phyloP scores from a whole-genome alignment of 2,888 invertebrate genomes.

The Pristionchus mayeri region DNA sequence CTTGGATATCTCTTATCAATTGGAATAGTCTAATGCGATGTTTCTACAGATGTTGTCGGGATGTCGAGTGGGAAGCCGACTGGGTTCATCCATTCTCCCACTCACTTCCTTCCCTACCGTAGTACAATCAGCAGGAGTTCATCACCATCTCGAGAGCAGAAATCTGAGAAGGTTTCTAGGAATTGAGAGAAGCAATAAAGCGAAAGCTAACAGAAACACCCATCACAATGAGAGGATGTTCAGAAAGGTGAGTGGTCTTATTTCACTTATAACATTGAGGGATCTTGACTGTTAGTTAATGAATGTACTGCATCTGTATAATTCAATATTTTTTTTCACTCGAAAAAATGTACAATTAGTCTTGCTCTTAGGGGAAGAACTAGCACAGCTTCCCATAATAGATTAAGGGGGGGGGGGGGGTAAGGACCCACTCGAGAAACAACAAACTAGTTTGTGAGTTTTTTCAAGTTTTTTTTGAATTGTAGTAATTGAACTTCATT shows the following conservation, averaged over 20 bases:
- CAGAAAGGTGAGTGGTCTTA: conserved; percentile 61
- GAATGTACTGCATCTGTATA: too few species aligned
- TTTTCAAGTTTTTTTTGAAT: too few species aligned
- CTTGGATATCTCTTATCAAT: conserved; percentile 30
- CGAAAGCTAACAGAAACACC: conserved; percentile 73
- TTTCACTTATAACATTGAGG: too few species aligned
- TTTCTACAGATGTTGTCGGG: conserved; percentile 5
- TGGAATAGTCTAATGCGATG: background rate
- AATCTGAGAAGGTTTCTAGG: conserved; percentile 68
- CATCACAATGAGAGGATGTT: conserved; percentile 73
- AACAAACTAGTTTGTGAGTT: too few species aligned
- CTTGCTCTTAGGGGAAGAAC: too few species aligned
- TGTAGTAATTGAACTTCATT: too few species aligned
- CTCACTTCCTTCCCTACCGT: background rate
- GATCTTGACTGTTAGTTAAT: too few species aligned
- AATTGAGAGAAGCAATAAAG: conserved; percentile 66
- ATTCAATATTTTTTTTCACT: too few species aligned
- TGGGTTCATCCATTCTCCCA: conserved; percentile 12
- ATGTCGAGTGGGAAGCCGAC: background rate
- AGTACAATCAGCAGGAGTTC: conserved; percentile 61
- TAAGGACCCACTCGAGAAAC: too few species aligned
- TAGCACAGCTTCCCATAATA: too few species aligned
- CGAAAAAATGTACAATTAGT: too few species aligned
- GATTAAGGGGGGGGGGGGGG: too few species aligned
- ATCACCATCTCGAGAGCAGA: conserved; percentile 72